Evolutionary conservation across 2,888 invertebrate species (phyloP).

Genomic region (Amphimallon solstitiale): DNA sequence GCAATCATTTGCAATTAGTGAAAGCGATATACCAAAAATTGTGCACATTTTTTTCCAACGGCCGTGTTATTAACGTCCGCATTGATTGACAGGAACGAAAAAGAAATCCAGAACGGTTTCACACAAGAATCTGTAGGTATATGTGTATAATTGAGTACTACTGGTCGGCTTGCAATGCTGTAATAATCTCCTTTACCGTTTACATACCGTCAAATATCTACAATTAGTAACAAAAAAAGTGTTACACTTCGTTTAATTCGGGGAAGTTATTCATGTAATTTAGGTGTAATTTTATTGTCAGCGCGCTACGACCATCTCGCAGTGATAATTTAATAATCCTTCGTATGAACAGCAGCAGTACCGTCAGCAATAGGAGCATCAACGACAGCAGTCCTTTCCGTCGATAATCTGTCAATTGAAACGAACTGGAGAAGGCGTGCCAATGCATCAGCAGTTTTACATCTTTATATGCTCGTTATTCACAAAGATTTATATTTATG

Average conservation of each 20-base stretch:
- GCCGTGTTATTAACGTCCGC: constrained; percentile 17
- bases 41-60: background rate
- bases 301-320: constrained; percentile 38
- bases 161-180: constrained; percentile 21
- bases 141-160: constrained; percentile 15
- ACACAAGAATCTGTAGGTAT: constrained; percentile 15
- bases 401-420: constrained; percentile 54
- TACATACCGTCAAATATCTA: constrained; percentile 32
- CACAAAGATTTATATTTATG: constrained; percentile 37
- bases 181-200: constrained; percentile 30
- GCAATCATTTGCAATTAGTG: constrained; percentile 17
- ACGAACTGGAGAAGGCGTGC: constrained; percentile 49
- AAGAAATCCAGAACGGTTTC: background rate
- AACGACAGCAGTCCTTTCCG: constrained; percentile 42
- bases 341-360: background rate
- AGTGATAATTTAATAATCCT: constrained; percentile 51
- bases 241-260: constrained; percentile 38
- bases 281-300: constrained; percentile 52
- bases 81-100: constrained; percentile 20
- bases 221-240: constrained; percentile 35
- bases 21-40: constrained; percentile 21
- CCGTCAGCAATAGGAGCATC: too few relatives aligned
- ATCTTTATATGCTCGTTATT: constrained; percentile 48
- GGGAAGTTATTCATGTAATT: constrained; percentile 48
- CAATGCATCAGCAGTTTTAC: constrained; percentile 53